A percentile compares a stretch with the other conserved stretches of the same genome.
These are phyloP conservation scores for Thripadectes ignobilis DNA, from an alignment of 2,797 vertebrate species.

Conservation along the genomic window DNA sequence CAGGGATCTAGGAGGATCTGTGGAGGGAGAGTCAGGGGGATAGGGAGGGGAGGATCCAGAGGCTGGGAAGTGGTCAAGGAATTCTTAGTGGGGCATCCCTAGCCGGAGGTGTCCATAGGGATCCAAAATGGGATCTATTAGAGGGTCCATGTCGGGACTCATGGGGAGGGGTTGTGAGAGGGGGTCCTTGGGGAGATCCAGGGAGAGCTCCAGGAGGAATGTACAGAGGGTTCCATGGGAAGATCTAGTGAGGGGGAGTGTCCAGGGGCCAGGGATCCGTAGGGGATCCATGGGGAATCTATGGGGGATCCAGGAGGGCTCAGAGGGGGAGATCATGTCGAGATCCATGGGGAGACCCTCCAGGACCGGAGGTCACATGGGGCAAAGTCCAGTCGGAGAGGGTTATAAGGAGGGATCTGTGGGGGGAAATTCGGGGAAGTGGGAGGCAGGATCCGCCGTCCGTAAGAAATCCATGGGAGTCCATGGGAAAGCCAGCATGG, in stretches of 20 bases:
- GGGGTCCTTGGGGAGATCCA: not conserved
- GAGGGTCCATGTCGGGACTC: not conserved
- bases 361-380: not conserved
- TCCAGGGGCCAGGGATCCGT: not conserved
- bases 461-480: not conserved
- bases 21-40: too few species aligned
- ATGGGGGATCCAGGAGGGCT: not conserved
- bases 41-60: not conserved
- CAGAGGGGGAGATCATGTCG: not conserved
- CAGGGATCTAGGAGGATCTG: not conserved
- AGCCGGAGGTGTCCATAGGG: not conserved
- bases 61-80: not conserved
- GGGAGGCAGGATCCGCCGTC: too few species aligned
- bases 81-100: not conserved
- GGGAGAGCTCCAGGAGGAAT: not conserved
- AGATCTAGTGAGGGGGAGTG: not conserved
- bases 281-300: not conserved
- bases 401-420: not conserved
- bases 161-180: not conserved
- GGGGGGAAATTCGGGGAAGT: too few species aligned
- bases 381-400: not conserved
- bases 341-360: not conserved
- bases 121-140: not conserved
- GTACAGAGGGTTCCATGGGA: not conserved
- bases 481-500: too few species aligned